These are phyloP conservation scores for Palythoa grandiflora DNA, from an alignment of 92 coral and sea anemone species.

Conservation along the genomic window DNA sequence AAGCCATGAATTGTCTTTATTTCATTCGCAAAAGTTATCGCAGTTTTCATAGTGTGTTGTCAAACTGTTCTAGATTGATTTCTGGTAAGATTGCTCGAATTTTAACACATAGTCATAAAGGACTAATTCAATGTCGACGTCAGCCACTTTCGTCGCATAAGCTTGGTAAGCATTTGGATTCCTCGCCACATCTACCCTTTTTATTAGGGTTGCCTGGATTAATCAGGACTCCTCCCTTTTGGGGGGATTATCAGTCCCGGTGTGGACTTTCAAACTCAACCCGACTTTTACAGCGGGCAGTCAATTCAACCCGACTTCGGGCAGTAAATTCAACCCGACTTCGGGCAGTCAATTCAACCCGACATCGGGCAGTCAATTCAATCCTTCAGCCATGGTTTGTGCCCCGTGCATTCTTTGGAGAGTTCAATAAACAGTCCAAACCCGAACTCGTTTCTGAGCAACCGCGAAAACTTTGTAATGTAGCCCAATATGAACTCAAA, in stretches of 20 bases:
- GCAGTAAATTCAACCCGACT: no score
- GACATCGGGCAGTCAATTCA: slow-evolving; percentile 33
- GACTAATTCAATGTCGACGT: slow-evolving; percentile 42
- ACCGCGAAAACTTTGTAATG: slow-evolving; percentile 40
- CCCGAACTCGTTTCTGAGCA: slow-evolving; percentile 29
- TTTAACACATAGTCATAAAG: slow-evolving; percentile 43
- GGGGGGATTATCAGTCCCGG: slow-evolving; percentile 44
- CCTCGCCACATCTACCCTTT: slow-evolving; percentile 19
- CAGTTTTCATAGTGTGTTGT: slow-evolving; percentile 36
- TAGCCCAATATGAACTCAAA: slow-evolving; percentile 30
- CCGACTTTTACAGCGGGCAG: slow-evolving; percentile 37
- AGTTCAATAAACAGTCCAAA: slow-evolving; percentile 44
- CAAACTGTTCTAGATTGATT: slow-evolving; percentile 48
- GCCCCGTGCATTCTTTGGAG: slow-evolving; percentile 33
- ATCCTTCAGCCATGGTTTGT: slow-evolving; percentile 40
- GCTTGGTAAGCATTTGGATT: slow-evolving; percentile 50
- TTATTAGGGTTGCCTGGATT: slow-evolving; percentile 30
- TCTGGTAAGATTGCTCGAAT: slow-evolving; percentile 49
- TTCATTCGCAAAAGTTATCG: no score
- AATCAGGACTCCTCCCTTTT: slow-evolving; percentile 37
- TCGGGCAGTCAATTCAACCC: slow-evolving; percentile 41
- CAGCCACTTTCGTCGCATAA: slow-evolving; percentile 42
- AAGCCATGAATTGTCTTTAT: no score
- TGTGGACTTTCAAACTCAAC: slow-evolving; percentile 43
- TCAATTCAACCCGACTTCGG: slow-evolving; percentile 40